Evolutionary conservation across 1,140 invertebrate genomes (phyloP).

Genomic region (Phthorimaea operculella): DNA sequence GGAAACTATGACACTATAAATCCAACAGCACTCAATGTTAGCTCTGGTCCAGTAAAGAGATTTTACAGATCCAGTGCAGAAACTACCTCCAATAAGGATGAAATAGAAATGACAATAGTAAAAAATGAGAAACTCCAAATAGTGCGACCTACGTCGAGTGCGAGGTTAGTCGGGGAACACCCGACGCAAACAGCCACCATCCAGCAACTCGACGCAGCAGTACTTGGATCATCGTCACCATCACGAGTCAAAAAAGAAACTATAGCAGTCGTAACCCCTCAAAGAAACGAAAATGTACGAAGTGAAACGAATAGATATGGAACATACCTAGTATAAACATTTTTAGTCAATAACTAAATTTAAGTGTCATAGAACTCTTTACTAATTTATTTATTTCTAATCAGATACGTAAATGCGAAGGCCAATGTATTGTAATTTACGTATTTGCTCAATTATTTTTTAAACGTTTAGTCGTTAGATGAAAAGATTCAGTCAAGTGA

Average conservation of each 20-base stretch:
- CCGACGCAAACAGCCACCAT: conserved; percentile 36
- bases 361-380: conserved; percentile 49
- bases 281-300: conserved; percentile 24
- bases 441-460: conserved; percentile 58
- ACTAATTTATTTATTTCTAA: conserved; percentile 58
- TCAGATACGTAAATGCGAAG: conserved; percentile 35
- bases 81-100: conserved; percentile 8
- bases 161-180: conserved; percentile 34
- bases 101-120: conserved; percentile 32
- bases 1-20: conserved; percentile 36
- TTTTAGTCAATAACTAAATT: conserved; percentile 47
- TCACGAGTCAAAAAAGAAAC: conserved; percentile 33
- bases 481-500: conserved; percentile 59
- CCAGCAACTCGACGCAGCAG: conserved; percentile 43
- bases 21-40: conserved; percentile 23
- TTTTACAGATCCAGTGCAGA: conserved; percentile 16
- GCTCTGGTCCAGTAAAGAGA: not conserved
- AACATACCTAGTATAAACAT: conserved; percentile 38
- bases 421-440: conserved; percentile 29
- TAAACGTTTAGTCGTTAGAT: conserved; percentile 34
- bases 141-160: conserved; percentile 35
- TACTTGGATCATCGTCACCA: conserved; percentile 28
- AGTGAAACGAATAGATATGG: conserved; percentile 28
- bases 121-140: conserved; percentile 57
- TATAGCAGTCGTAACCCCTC: conserved; percentile 32